These are phyloP conservation scores for Campylomormyrus tamandua DNA, from an alignment of 2,113 vertebrate species.

Conservation along the genomic window DNA sequence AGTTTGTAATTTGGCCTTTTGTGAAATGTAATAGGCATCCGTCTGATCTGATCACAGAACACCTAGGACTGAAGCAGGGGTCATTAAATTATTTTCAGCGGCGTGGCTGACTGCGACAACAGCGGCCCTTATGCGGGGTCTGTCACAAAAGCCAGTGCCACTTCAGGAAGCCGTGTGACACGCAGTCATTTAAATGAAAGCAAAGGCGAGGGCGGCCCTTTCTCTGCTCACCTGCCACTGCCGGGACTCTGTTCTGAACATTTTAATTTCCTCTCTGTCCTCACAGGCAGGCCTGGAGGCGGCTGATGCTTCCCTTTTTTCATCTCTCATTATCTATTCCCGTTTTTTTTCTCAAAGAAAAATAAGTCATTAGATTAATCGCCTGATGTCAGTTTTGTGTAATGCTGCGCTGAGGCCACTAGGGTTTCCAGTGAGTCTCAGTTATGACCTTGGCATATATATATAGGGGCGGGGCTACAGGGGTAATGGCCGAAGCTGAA, in stretches of 20 bases:
- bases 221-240: background rate
- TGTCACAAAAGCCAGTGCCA: conserved; percentile 4
- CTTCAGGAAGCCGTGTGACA: background rate
- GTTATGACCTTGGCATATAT: background rate
- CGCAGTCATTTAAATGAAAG: conserved; percentile 1
- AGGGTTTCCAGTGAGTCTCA: background rate
- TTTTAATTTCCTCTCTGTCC: conserved; percentile 12
- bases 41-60: conserved; percentile 15
- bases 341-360: conserved; percentile 9
- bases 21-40: conserved; percentile 12
- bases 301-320: background rate
- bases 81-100: conserved; percentile 13
- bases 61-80: background rate
- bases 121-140: background rate
- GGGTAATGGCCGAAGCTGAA: background rate
- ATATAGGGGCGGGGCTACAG: background rate
- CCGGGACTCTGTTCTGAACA: background rate
- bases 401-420: background rate
- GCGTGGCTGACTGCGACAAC: background rate
- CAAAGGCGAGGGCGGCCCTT: background rate
- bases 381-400: background rate
- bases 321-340: background rate
- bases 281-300: background rate
- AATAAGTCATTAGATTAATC: background rate
- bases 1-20: conserved; percentile 5